Percentiles rank a stretch among this genome's conserved stretches.
These are phyloP conservation scores for Miniopterus natalensis DNA, from an alignment of 2,113 vertebrate genomes.

Conservation along the genomic window DNA sequence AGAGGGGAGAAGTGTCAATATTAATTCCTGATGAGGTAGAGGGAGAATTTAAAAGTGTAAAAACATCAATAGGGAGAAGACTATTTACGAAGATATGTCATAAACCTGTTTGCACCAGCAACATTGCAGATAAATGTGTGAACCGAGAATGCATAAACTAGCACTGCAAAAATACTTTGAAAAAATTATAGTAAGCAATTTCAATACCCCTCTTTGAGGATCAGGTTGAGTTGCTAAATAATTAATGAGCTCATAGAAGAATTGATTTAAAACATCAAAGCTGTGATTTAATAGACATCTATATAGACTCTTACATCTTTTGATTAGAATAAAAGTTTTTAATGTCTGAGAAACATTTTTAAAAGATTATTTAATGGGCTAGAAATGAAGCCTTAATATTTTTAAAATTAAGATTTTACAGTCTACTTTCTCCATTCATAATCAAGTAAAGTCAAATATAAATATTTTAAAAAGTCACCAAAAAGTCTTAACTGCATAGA, in stretches of 20 bases:
- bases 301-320: not conserved
- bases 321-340: not conserved
- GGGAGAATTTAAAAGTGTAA: not conserved
- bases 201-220: not conserved
- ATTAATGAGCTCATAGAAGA: not conserved
- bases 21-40: not conserved
- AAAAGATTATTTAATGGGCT: not conserved
- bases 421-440: not conserved
- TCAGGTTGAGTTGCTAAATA: not conserved
- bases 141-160: not conserved
- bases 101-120: not conserved
- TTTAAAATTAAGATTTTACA: slow-evolving; percentile 22
- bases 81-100: not conserved
- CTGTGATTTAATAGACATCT: not conserved
- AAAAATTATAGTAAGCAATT: not conserved
- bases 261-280: not conserved
- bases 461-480: not conserved
- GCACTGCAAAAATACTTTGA: not conserved
- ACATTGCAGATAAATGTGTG: not conserved
- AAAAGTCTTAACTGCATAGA: not conserved
- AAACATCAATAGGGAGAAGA: not conserved
- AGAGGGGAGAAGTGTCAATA: not conserved
- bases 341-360: not conserved
- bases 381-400: slow-evolving; percentile 44
- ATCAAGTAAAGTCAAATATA: slow-evolving; percentile 17